A percentile compares a stretch with the other conserved stretches of the same genome.
These are phyloP conservation scores for Nibea albiflora DNA, from an alignment of 2,113 vertebrate genomes.

Conservation along the genomic window DNA sequence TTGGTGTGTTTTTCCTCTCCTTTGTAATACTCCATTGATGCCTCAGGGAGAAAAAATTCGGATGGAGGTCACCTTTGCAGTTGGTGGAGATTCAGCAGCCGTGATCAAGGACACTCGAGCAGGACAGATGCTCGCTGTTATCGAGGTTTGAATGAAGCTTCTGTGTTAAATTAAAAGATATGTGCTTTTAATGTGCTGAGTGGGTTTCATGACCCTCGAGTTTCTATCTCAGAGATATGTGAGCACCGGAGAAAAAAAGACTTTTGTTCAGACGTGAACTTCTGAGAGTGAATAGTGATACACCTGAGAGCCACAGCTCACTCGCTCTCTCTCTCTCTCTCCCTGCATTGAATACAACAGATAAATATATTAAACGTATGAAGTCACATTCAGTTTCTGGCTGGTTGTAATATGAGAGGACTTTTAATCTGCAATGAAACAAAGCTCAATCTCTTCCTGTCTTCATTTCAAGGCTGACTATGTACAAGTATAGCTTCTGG, in stretches of 20 bases:
- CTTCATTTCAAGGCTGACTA: slow-evolving; percentile 30
- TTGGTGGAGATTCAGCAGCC: background rate
- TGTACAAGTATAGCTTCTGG: background rate
- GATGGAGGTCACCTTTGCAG: slow-evolving; percentile 26
- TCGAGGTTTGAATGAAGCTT: background rate
- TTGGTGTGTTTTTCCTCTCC: slow-evolving; percentile 7
- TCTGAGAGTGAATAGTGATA: background rate
- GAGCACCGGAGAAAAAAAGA: background rate
- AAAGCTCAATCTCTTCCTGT: slow-evolving; percentile 25
- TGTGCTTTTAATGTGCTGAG: slow-evolving; percentile 33
- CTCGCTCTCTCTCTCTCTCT: background rate
- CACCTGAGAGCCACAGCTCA: background rate
- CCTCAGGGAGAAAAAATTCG: background rate
- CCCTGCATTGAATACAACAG: background rate
- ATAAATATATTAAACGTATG: slow-evolving; percentile 5
- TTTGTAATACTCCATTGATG: background rate
- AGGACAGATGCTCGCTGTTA: background rate
- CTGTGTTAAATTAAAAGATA: slow-evolving; percentile 34
- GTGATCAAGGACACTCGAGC: slow-evolving; percentile 27
- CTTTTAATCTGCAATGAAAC: slow-evolving; percentile 50
- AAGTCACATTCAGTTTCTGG: slow-evolving; percentile 1
- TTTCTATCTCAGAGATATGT: background rate
- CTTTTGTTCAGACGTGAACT: background rate
- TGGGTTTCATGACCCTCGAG: slow-evolving; percentile 23
- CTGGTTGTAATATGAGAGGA: slow-evolving; percentile 11